These are phyloP conservation scores for Flexamia atlantica DNA, from an alignment of 2,888 invertebrate species.

Conservation along the genomic window DNA sequence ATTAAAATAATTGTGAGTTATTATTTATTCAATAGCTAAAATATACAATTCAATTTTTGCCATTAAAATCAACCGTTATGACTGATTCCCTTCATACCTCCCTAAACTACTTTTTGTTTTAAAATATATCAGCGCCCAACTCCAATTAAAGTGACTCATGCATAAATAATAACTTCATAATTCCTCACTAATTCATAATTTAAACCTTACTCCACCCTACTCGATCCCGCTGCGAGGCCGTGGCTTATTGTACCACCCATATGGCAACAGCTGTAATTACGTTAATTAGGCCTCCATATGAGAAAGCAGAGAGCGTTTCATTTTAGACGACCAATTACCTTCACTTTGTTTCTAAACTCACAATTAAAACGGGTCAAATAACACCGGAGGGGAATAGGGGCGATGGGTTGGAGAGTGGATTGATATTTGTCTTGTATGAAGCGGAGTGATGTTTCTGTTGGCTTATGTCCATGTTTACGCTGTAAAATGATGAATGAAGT, in stretches of 20 bases:
- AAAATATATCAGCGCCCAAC: too few species aligned
- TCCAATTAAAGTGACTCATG: too few species aligned
- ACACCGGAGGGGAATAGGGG: slow-evolving; percentile 14
- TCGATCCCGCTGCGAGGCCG: neutral
- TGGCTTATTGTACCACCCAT: neutral
- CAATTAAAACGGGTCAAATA: slow-evolving; percentile 32
- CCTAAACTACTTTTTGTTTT: too few species aligned
- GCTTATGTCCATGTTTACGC: neutral
- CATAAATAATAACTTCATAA: too few species aligned
- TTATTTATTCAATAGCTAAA: too few species aligned
- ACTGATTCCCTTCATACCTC: too few species aligned
- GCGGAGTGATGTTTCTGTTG: neutral
- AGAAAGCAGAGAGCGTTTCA: slow-evolving; percentile 33
- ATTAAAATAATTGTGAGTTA: too few species aligned
- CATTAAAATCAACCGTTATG: too few species aligned
- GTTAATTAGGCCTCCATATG: slow-evolving; percentile 27
- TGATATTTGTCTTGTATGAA: neutral
- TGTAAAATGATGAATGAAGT: neutral
- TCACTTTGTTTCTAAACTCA: slow-evolving; percentile 27
- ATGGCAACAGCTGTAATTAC: slow-evolving; percentile 18
- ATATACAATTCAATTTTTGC: too few species aligned
- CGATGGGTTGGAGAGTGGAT: neutral
- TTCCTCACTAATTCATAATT: too few species aligned
- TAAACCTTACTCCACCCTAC: neutral
- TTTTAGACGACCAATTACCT: neutral